These are phyloP conservation scores for Gymnorhina tibicen DNA, from an alignment of 2,113 vertebrate genomes.

Conservation along the genomic window DNA sequence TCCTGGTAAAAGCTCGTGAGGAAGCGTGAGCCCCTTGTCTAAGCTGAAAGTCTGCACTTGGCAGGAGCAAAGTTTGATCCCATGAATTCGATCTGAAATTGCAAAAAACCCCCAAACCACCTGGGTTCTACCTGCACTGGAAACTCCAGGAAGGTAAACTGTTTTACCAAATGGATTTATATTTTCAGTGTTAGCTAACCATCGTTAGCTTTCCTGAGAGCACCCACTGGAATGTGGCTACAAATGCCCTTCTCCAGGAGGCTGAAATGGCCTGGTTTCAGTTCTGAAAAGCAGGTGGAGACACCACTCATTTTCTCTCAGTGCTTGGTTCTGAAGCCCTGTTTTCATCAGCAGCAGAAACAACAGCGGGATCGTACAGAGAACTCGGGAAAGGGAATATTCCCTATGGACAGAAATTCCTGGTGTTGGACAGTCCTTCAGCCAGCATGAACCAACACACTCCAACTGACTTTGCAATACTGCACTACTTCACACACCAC, in stretches of 20 bases:
- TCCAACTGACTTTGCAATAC: not conserved
- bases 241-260: not conserved
- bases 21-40: not conserved
- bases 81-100: not conserved
- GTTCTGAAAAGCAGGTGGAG: not conserved
- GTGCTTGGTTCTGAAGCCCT: not conserved
- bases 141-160: not conserved
- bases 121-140: not conserved
- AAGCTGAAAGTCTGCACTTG: not conserved
- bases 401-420: not conserved
- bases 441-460: not conserved
- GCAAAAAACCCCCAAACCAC: not conserved
- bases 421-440: not conserved
- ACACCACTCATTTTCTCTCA: not conserved
- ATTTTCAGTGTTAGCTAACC: not conserved
- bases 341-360: not conserved
- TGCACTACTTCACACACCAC: not conserved
- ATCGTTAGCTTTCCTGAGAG: not conserved
- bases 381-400: not conserved
- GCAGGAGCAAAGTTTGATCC: not conserved
- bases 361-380: not conserved
- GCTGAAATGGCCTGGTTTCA: not conserved
- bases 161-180: not conserved
- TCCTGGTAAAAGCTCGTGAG: not conserved
- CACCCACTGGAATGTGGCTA: not conserved